Percentiles rank a stretch among this genome's conserved stretches.
Conservation (phyloP, 1,140 invertebrate genomes). For the Drosophila santomea region DNA sequence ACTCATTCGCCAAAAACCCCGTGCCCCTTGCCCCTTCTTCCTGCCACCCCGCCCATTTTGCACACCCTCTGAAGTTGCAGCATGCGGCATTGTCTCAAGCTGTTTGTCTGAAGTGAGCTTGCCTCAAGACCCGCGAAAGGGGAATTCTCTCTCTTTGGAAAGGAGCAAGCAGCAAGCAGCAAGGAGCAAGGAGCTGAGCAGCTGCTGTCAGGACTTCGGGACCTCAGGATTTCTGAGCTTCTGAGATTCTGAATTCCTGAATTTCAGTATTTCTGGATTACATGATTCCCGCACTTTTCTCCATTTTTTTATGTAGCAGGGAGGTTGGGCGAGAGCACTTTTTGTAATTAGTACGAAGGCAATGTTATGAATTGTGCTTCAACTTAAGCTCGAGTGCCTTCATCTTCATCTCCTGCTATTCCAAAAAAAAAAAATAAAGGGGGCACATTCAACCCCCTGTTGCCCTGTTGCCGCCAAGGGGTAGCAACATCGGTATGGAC, state of each 20-base stretch:
- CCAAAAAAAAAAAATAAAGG: neutral
- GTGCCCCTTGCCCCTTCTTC: too few relatives aligned
- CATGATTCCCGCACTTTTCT: conserved; percentile 6
- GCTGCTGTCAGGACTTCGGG: conserved; percentile 27
- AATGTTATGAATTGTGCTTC: conserved; percentile 78
- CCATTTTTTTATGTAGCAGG: neutral
- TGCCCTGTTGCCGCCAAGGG: neutral
- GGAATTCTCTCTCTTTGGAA: conserved; percentile 9
- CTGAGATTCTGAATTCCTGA: conserved; percentile 11
- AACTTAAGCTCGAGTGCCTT: conserved; percentile 65
- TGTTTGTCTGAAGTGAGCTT: conserved; percentile 74
- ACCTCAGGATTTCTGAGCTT: conserved; percentile 6
- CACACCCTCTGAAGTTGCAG: conserved; percentile 53
- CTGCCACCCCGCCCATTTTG: too few relatives aligned
- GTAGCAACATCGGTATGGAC: neutral
- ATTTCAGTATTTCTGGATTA: conserved; percentile 6
- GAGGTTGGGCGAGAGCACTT: conserved; percentile 53
- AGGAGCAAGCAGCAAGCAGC: conserved; percentile 4
- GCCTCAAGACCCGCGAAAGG: conserved; percentile 38
- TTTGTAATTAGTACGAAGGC: conserved; percentile 81
- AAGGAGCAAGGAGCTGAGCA: conserved; percentile 10
- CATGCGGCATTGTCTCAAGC: conserved; percentile 78
- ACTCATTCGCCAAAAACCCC: conserved; percentile 46
- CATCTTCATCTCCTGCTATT: conserved; percentile 23
- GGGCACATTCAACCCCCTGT: conserved; percentile 22